Conservation (phyloP, 2,797 vertebrate genomes). For the Cyclopterus lumpus region DNA sequence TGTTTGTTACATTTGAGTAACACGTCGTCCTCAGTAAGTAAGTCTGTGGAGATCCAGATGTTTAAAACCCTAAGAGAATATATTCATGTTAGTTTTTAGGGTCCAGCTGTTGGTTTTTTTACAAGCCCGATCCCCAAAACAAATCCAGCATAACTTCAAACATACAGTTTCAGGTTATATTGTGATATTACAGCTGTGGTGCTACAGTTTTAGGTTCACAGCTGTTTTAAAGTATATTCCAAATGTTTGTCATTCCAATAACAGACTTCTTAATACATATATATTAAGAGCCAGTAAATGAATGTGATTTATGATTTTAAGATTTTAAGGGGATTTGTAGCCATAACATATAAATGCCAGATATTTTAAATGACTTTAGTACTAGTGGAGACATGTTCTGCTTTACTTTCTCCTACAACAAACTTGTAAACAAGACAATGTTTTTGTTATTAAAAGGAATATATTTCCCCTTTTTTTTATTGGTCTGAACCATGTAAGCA, state of each 20-base stretch:
- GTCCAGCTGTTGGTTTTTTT: not conserved
- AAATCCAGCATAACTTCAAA: not conserved
- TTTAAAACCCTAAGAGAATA: conserved; percentile 12
- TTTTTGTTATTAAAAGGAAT: not conserved
- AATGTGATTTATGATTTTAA: not conserved
- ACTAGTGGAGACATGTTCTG: too few species aligned
- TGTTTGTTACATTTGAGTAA: conserved; percentile 87
- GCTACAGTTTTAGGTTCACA: not conserved
- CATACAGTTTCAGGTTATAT: not conserved
- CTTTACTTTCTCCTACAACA: too few species aligned
- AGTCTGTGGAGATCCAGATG: conserved; percentile 37
- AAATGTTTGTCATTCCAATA: not conserved
- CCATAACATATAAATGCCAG: conserved; percentile 6
- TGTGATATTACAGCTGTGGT: not conserved
- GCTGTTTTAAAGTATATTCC: not conserved
- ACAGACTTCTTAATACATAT: not conserved
- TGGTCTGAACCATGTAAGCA: not conserved
- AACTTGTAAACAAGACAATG: too few species aligned
- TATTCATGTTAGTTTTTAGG: not conserved
- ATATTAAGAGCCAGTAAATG: not conserved
- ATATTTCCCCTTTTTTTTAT: not conserved
- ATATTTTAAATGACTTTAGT: conserved; percentile 10
- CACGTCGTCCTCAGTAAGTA: conserved; percentile 61
- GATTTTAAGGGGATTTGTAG: not conserved
- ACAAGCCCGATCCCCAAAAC: not conserved